phyloP scores from a whole-genome alignment of 1,140 invertebrate species.

The Trachymyrmex cornetzi region DNA sequence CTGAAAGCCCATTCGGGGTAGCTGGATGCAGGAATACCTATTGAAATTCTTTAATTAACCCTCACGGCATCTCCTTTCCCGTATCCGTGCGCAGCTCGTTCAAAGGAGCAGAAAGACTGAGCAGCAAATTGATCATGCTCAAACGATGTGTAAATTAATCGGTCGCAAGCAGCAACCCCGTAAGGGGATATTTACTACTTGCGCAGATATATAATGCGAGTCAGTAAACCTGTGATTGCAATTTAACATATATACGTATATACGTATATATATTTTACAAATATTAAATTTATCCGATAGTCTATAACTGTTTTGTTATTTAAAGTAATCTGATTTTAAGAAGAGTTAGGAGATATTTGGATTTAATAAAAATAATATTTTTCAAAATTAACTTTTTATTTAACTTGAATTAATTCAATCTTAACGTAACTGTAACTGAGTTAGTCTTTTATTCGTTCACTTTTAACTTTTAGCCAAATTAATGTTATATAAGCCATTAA shows the following conservation, averaged over 20 bases:
- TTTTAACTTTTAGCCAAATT: no score
- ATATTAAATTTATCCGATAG: no score
- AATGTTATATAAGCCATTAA: no score
- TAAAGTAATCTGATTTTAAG: no score
- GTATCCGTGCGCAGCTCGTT: slow-evolving; percentile 61
- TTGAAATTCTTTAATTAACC: slow-evolving; percentile 82
- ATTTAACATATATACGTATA: neutral
- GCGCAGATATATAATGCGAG: slow-evolving; percentile 9
- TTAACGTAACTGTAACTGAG: no score
- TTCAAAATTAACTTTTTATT: no score
- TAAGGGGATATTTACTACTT: neutral
- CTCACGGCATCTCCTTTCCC: slow-evolving; percentile 64
- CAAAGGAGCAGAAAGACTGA: slow-evolving; percentile 67
- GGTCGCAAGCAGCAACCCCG: slow-evolving; percentile 41
- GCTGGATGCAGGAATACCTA: slow-evolving; percentile 76
- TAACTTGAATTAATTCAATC: no score
- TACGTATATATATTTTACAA: no score
- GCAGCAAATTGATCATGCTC: slow-evolving; percentile 64
- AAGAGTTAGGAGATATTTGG: no score
- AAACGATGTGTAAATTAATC: slow-evolving; percentile 72
- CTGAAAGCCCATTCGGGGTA: slow-evolving; percentile 75
- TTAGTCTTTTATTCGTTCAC: no score
- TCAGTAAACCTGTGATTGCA: neutral
- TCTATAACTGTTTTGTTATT: no score
- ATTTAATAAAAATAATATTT: no score